Conservation (phyloP, 2,888 invertebrate genomes). For the Atethmia centrago region DNA sequence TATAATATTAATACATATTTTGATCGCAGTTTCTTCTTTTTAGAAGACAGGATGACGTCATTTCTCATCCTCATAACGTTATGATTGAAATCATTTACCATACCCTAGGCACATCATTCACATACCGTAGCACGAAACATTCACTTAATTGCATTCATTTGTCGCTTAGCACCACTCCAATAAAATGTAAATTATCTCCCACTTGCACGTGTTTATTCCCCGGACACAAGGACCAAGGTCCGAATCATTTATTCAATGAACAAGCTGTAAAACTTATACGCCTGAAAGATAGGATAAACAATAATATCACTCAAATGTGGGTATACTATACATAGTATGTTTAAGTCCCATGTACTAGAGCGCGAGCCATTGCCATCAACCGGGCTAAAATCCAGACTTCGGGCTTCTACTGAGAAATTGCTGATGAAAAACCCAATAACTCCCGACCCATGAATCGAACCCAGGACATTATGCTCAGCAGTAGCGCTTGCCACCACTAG, state of each 20-base stretch:
- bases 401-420: background rate
- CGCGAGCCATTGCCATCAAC: background rate
- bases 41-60: background rate
- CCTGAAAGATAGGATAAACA: conserved; percentile 10
- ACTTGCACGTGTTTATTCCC: conserved; percentile 45
- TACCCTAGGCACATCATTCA: no score
- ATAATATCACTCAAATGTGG: no score
- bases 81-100: background rate
- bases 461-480: no score
- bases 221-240: conserved; percentile 25
- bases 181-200: conserved; percentile 26
- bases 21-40: no score
- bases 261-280: conserved; percentile 8
- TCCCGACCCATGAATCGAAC: background rate
- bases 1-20: no score
- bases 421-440: no score
- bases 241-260: conserved; percentile 28
- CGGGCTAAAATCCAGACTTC: fast-evolving
- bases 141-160: conserved; percentile 29
- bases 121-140: conserved; percentile 10
- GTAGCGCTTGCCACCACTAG: background rate
- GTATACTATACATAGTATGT: no score
- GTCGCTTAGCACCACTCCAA: background rate
- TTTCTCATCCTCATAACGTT: background rate
- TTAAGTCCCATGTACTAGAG: background rate